Evolutionary conservation across 2,888 invertebrate genomes (phyloP).

Genomic region (Netelia melanura): DNA sequence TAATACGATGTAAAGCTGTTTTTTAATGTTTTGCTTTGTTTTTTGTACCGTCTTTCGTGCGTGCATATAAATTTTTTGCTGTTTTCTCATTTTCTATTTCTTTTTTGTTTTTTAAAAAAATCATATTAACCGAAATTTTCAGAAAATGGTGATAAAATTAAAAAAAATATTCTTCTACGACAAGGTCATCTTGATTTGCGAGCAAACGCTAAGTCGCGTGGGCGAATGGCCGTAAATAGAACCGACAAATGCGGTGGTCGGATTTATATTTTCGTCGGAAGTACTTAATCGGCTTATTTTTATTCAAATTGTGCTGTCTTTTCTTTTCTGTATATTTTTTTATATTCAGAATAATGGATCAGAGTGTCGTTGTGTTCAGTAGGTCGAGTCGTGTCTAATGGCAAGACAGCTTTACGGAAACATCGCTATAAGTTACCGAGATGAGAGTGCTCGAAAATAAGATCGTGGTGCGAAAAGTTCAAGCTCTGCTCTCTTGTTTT

Average conservation of each 20-base stretch:
- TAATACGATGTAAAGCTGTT: background rate
- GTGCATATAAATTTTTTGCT: no score
- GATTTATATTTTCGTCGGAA: no score
- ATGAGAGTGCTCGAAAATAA: slow-evolving; percentile 7
- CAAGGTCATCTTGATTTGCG: no score
- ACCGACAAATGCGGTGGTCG: no score
- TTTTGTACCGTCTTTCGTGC: no score
- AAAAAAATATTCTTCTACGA: no score
- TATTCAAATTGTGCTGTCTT: background rate
- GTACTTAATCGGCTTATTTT: background rate
- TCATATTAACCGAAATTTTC: background rate
- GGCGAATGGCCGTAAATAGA: no score
- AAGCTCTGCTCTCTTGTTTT: background rate
- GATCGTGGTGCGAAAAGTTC: background rate
- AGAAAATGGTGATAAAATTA: no score
- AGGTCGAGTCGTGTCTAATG: background rate
- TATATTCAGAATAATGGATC: background rate
- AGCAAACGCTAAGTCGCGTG: no score
- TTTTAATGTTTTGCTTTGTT: no score
- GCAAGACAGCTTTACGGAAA: background rate
- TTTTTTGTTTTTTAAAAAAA: background rate
- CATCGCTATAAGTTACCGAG: background rate
- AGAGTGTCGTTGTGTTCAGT: background rate
- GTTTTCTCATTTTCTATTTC: no score
- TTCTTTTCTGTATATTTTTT: background rate